Percentiles rank a stretch among this genome's conserved stretches.
These are phyloP conservation scores for Prinia subflava DNA, from an alignment of 2,113 vertebrate genomes.

Conservation along the genomic window DNA sequence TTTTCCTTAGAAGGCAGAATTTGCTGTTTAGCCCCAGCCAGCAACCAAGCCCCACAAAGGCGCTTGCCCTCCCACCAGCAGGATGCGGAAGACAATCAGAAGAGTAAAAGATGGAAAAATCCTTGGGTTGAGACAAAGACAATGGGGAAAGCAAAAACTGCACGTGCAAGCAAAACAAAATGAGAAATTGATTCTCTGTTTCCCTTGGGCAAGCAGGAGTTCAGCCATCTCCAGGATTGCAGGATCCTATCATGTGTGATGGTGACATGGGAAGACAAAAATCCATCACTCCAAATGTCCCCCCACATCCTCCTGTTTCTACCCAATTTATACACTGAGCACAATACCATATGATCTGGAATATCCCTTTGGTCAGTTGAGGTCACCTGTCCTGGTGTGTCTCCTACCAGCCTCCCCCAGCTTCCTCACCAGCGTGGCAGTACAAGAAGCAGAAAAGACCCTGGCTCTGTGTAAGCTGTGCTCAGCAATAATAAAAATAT, in stretches of 20 bases:
- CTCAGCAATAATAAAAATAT: neutral
- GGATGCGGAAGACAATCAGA: rapidly evolving
- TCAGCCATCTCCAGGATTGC: neutral
- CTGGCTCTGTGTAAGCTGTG: neutral
- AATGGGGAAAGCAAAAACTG: neutral
- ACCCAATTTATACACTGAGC: neutral
- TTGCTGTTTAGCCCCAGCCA: neutral
- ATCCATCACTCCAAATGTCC: rapidly evolving
- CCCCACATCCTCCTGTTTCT: rapidly evolving
- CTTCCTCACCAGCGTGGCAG: rapidly evolving
- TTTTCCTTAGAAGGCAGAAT: neutral
- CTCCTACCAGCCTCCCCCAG: rapidly evolving
- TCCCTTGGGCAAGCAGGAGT: neutral
- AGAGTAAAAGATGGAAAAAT: neutral
- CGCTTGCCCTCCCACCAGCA: neutral
- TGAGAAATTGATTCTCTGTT: neutral
- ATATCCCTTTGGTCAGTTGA: neutral
- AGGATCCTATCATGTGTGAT: rapidly evolving
- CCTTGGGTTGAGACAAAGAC: neutral
- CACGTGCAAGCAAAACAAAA: neutral
- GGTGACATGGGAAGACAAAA: neutral
- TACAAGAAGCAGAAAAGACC: rapidly evolving
- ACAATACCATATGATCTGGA: rapidly evolving
- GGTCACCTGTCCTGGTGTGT: neutral
- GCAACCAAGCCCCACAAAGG: neutral